phyloP scores from a whole-genome alignment of 1,140 invertebrate species.

The Dreissena polymorpha region DNA sequence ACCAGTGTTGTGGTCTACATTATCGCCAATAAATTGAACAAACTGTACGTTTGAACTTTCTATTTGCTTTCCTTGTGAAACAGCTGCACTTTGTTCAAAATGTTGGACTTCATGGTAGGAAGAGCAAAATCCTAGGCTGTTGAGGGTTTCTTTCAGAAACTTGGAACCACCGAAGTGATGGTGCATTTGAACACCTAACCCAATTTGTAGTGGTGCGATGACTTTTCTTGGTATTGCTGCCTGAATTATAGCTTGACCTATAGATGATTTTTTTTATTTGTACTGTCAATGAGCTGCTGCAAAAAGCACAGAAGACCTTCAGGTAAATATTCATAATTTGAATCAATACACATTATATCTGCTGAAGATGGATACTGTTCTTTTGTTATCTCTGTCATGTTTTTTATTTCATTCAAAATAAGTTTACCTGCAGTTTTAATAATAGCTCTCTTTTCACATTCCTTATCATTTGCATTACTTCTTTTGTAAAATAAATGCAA shows the following conservation, averaged over 20 bases:
- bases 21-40: constrained; percentile 53
- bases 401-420: constrained; percentile 47
- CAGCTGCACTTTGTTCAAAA: constrained; percentile 49
- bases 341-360: constrained; percentile 7
- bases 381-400: constrained; percentile 3
- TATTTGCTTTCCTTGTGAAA: constrained; percentile 26
- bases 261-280: constrained; percentile 33
- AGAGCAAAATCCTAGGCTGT: constrained; percentile 42
- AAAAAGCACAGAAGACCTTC: neutral
- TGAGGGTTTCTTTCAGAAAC: constrained; percentile 48
- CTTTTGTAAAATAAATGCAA: constrained; percentile 33
- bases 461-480: constrained; percentile 1
- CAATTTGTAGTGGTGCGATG: constrained; percentile 57
- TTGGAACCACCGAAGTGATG: constrained; percentile 56
- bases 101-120: constrained; percentile 47
- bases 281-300: constrained; percentile 1
- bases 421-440: constrained; percentile 52
- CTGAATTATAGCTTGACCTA: constrained; percentile 65
- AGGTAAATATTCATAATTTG: neutral
- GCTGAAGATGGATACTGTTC: constrained; percentile 14
- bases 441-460: constrained; percentile 16
- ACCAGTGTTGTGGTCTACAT: constrained; percentile 59
- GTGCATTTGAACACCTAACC: constrained; percentile 58
- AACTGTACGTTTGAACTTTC: neutral
- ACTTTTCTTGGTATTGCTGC: constrained; percentile 42